A percentile compares a stretch with the other conserved stretches of the same genome.
These are phyloP conservation scores for Orbicella faveolata DNA, from an alignment of 64 coral and sea anemone genomes.

Conservation along the genomic window DNA sequence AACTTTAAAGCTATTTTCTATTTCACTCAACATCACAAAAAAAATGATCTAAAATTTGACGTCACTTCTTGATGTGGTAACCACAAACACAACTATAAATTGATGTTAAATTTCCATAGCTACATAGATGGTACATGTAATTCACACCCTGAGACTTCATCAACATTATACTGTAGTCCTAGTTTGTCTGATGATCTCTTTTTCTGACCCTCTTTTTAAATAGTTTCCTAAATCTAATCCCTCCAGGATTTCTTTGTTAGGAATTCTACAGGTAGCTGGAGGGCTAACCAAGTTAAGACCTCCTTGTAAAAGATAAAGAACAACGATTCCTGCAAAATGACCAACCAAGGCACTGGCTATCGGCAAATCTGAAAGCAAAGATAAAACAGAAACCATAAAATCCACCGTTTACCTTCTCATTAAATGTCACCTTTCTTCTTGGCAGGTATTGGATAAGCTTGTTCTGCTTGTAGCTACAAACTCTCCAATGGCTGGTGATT, in stretches of 20 bases:
- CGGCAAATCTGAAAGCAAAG: neutral
- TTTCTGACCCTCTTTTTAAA: constrained; percentile 11
- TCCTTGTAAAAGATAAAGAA: constrained; percentile 31
- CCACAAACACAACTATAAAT: no score
- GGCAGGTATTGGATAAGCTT: no score
- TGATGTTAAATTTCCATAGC: no score
- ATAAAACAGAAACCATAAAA: no score
- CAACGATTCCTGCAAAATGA: neutral
- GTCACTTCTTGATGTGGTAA: no score
- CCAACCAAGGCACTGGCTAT: constrained; percentile 18
- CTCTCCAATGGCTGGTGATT: no score
- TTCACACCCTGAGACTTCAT: neutral
- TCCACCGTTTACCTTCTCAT: no score
- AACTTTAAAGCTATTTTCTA: no score
- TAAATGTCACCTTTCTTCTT: no score
- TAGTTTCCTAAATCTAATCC: constrained; percentile 42
- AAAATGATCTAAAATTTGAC: no score
- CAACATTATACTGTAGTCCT: neutral
- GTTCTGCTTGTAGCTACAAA: no score
- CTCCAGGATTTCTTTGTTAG: neutral
- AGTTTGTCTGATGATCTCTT: neutral
- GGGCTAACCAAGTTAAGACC: constrained; percentile 18
- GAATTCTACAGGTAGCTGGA: constrained; percentile 33
- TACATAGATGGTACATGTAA: neutral
- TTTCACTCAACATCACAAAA: no score